phyloP scores from a whole-genome alignment of 37 sponge, comb jelly and placozoan genomes.

The Eunapius fragilis region DNA sequence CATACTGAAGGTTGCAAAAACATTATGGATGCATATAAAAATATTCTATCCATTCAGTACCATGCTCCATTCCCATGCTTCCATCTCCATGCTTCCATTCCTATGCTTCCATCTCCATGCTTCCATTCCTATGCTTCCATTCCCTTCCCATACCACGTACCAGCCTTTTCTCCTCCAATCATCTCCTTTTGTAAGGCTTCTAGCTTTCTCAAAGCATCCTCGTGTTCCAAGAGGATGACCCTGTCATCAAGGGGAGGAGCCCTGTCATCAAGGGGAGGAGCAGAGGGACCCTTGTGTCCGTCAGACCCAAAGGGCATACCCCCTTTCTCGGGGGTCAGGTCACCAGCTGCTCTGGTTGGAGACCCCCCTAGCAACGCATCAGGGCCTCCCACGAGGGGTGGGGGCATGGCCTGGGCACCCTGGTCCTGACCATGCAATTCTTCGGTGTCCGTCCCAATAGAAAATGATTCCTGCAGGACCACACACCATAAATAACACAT shows the following conservation, averaged over 20 bases:
- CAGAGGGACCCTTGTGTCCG: neutral
- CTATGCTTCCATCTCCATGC: neutral
- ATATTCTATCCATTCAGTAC: too few species aligned
- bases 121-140: neutral
- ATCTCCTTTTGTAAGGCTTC: conserved; percentile 60
- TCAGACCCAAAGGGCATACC: neutral
- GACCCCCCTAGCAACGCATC: neutral
- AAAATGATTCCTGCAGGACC: neutral
- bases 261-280: neutral
- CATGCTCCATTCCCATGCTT: neutral
- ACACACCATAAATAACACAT: neutral
- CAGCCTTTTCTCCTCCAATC: conserved; percentile 86
- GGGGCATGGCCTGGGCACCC: neutral
- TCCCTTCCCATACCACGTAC: neutral
- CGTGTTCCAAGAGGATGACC: conserved; percentile 12
- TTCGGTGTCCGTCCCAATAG: neutral
- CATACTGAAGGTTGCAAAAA: neutral
- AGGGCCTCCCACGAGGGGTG: neutral
- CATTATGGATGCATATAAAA: too few species aligned
- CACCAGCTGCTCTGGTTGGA: neutral
- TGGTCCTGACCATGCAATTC: neutral
- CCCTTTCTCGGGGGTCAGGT: neutral
- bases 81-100: neutral
- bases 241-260: neutral
- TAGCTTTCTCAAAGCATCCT: conserved; percentile 41